Base-by-base conservation (phyloP, 2,888 invertebrate species). In the Papilio demoleus region DNA sequence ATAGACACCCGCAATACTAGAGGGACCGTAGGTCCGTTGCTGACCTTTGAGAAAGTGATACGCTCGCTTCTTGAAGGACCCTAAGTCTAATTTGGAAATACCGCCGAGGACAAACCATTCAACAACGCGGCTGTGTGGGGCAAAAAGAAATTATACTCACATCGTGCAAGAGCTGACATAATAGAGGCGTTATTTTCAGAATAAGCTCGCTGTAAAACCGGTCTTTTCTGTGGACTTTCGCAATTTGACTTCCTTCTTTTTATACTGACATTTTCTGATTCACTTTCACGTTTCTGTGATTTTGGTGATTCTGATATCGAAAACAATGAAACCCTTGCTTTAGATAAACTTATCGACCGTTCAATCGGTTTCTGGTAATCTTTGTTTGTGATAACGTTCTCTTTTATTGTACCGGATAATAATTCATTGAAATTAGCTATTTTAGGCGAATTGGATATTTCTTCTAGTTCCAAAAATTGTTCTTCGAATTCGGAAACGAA, bases 111-210 rank as follows among this genome's bases (percentile, higher is more conserved):
- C n/a, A n/a, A n/a, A n/a, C n/a, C n/a, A n/a, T n/a, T n/a, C n/a
- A n/a, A n/a, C n/a, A n/a, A n/a, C n/a, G n/a, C n/a, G n/a, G n/a
- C n/a, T n/a, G n/a, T n/a, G n/a, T n/a, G n/a, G n/a, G n/a, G n/a
- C n/a, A n/a, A n/a, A n/a, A n/a, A n/a, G n/a, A n/a, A n/a, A n/a
- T n/a, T 42, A 68, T 76, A 93, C 93, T 93, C 76, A 94, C 94
- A 96, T 86, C 95, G 87, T 17, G 96, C 94, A 71, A 97, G 85
- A 0, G 96, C 96, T 11, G 93, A 93, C 94, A 95, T 96, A 14
- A 96, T 95, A 0, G 95, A 95, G 0, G 96, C 95, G 80, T 97
- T 97, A 59, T 96, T 96, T 73, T 97, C 96, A 0, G 97, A 97
- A 75, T 95, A 93, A 27, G 95, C 95, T 62, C 96, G 88, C 73